Evolutionary conservation across 1,140 invertebrate species (phyloP), one percentile per base, ranked within the genome.

Genomic region (Drosophila dunni): DNA sequence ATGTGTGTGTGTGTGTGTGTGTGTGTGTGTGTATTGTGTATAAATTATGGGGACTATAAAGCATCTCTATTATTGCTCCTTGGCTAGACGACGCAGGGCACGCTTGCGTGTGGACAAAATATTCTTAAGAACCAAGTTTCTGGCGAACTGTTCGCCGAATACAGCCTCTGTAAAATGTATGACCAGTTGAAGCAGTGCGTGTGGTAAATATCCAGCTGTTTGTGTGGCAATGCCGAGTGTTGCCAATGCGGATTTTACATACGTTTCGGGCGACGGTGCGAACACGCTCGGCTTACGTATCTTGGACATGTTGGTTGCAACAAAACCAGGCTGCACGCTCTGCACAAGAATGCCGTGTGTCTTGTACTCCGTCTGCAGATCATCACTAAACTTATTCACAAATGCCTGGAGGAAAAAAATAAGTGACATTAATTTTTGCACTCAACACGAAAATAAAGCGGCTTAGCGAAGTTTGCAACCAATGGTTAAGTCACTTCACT

Each of bases 231-330:
- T 94, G 11, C 97, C 97, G 24, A 97, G 93, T 11, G 96, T 96
- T 71, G 94, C 94, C 6, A 99, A 92, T 0, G 97, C 95, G 1
- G 95, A 94, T 56, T 94, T 93, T 4, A 98, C 98, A 93, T 95
- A 99, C 10, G 93, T 94, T 2, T 95, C 94, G 0, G 98, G 95
- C 0, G 95, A 95, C 0, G 98, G 98, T 10, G 96, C 96, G 93
- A 97, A 95, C 91, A 96, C 94, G 2, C 95, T 95, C n/a, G 96
- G 93, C 73, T 94, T 95, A 38, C 95, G 95, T 62, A 98, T 97
- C 84, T 96, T 97, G 15, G 97, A 96, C 97, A 99, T 97, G 80
- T 98, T 98, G 0, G 98, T 98, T 4, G 97, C 96, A 0, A 99
- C 98, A 79, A 96, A 97, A 17, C 97, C 97, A 0, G 98, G 98